Evolutionary conservation across 2,888 invertebrate species (phyloP), one percentile per base, ranked within the genome.

Genomic region (Tortrix viridana): DNA sequence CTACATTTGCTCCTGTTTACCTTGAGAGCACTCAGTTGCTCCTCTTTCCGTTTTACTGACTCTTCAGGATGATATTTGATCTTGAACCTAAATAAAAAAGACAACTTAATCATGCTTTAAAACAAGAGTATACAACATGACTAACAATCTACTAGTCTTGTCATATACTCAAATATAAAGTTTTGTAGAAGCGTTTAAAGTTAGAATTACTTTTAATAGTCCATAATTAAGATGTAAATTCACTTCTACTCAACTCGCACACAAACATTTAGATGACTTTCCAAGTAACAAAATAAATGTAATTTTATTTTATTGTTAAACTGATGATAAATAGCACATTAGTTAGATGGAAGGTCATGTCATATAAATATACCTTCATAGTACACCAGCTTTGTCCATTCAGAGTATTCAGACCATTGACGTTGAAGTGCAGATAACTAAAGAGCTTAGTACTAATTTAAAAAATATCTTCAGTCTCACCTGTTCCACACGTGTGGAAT

Each of bases 11-110:
- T 5, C 37, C 22, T 9, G 75, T 38, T 62, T 92, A 97, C 97
- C 94, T 96, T 96, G 46, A 98, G 90, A 62, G 97, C 96, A 61
- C 93, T 89, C 60, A 95, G 92, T 76, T 98, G 97, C 79, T 98
- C 98, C 18, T 97, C 96, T 85, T 96, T 97, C 61, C 97, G 93
- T 85, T 96, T 98, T 37, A 96, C 94, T 57, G 97, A 97, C 80
- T 99, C 99, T 86, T 98, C 98, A 3, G 99, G 99, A 86, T 99
- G 99, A 82, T 99, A 99, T 93, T 99, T 99, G 74, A 97, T 95
- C 92, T 98, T 98, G 94, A 99, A 99, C 99, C 99, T 99, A 92
- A 64, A 81, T 79, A 73, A 71, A 72, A 72, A 79, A 80, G 70
- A 71, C 60, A 57, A 55, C 16, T 56, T 55, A 48, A 59, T 60